A percentile compares a stretch with the other conserved stretches of the same genome.
These are phyloP conservation scores for Himalopsyche tibetana DNA, from an alignment of 2,888 invertebrate genomes.

Conservation along the genomic window DNA sequence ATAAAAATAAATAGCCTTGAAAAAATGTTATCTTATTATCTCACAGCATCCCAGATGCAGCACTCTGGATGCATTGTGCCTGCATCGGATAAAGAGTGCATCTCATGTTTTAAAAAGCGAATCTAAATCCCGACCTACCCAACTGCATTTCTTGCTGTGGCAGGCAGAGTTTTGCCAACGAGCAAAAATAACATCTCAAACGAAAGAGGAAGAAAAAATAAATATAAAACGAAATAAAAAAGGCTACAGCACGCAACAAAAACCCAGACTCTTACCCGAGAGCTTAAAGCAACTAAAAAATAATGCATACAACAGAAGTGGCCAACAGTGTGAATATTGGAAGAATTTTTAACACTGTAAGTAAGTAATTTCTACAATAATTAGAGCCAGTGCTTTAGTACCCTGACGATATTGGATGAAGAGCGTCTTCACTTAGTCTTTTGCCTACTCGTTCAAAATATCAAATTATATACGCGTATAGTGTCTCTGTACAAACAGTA, in stretches of 20 bases:
- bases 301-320: neutral
- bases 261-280: conserved; percentile 26
- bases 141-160: conserved; percentile 54
- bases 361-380: too few relatives aligned
- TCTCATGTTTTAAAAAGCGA: conserved; percentile 26
- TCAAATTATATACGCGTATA: too few relatives aligned
- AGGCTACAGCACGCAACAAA: conserved; percentile 41
- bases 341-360: too few relatives aligned
- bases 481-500: too few relatives aligned
- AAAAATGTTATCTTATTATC: neutral
- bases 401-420: too few relatives aligned
- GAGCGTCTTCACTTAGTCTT: too few relatives aligned
- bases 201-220: conserved; percentile 26
- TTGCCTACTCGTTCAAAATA: too few relatives aligned
- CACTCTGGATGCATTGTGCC: conserved; percentile 11
- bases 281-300: conserved; percentile 34
- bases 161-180: conserved; percentile 41
- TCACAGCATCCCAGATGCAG: conserved; percentile 16
- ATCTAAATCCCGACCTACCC: conserved; percentile 52
- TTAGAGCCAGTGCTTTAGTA: too few relatives aligned
- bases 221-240: conserved; percentile 48
- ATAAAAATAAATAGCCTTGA: too few relatives aligned
- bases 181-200: conserved; percentile 46
- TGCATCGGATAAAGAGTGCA: conserved; percentile 14
- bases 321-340: neutral